These are phyloP conservation scores for Hylaeus anthracinus DNA, from an alignment of 1,140 invertebrate genomes.

Conservation along the genomic window DNA sequence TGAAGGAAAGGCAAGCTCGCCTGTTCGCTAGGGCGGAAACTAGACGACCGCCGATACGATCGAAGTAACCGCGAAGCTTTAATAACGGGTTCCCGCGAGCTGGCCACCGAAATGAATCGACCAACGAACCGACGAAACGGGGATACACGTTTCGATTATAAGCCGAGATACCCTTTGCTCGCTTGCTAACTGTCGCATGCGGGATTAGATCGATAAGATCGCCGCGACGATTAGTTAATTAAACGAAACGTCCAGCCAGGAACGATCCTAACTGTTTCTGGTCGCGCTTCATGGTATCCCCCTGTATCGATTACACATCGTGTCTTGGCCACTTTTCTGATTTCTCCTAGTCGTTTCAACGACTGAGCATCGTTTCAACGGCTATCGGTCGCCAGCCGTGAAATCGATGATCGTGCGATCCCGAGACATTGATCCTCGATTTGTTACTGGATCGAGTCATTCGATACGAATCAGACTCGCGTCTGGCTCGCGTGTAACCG, in stretches of 20 bases:
- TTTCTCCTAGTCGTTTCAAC: too few relatives aligned
- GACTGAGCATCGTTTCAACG: not conserved
- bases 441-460: too few relatives aligned
- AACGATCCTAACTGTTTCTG: slow-evolving; percentile 32
- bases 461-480: too few relatives aligned
- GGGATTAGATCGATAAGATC: slow-evolving; percentile 63
- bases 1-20: not conserved
- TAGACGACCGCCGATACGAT: slow-evolving; percentile 27
- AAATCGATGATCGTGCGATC: not conserved
- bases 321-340: not conserved
- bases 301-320: slow-evolving; percentile 28
- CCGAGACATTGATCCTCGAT: not conserved
- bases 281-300: slow-evolving; percentile 16
- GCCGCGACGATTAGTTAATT: slow-evolving; percentile 57
- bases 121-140: not conserved
- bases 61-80: slow-evolving; percentile 25
- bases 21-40: slow-evolving; percentile 15
- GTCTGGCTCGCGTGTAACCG: too few relatives aligned
- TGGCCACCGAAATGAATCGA: slow-evolving; percentile 30
- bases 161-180: slow-evolving; percentile 41
- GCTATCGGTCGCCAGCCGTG: not conserved
- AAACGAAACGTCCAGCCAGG: slow-evolving; percentile 43
- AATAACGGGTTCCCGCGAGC: slow-evolving; percentile 40
- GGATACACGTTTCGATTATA: slow-evolving; percentile 42
- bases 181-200: slow-evolving; percentile 45